Base-by-base conservation (phyloP, 2,113 vertebrate genomes). In the Corythoichthys intestinalis region DNA sequence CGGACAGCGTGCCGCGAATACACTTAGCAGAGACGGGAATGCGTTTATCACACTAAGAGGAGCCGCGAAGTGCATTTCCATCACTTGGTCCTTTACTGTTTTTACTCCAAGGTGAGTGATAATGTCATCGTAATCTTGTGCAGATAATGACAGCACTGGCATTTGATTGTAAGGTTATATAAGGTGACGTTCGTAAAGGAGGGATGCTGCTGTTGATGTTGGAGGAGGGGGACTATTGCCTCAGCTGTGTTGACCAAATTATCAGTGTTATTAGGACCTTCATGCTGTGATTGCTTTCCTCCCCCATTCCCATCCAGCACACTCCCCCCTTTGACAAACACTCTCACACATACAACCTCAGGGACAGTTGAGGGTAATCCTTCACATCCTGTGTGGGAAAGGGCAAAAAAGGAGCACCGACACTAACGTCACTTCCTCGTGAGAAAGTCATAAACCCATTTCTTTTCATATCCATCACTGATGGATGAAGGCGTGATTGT, bases 181-280 rank as follows among this genome's bases (percentile, higher is more conserved):
- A 14, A 63, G 72, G n/a, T 64, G 70, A 47, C 66, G 13, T 65
- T 54, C 35, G 15, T 53, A 38, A 47, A 52, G 17, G 48, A 50
- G 44, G 17, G 58, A 62, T 62, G 63, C 28, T 9, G 61, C 17
- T 46, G 47, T 46, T 49, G 60, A 14, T 50, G 6, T 1, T 34
- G 65, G 4, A 20, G 2, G 46, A 44, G 12, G 34, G 41, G 9
- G 44, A 8, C 65, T 82, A 46, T 85, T 81, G 86, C 74, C 86
- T 88, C 86, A 88, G 86, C 89, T 89, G 86, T 78, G 74, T 77
- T 84, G 80, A 75, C 67, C 65, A 86, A 85, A 86, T 88, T 46
- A 78, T 77, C 82, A 77, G 63, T 70, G 77, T 85, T 85, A 70
- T 85, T 83, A 72, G 81, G 66, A 81, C 72, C 73, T 69, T 58